Base-by-base conservation (phyloP, 2,888 invertebrate species). In the Syritta pipiens region DNA sequence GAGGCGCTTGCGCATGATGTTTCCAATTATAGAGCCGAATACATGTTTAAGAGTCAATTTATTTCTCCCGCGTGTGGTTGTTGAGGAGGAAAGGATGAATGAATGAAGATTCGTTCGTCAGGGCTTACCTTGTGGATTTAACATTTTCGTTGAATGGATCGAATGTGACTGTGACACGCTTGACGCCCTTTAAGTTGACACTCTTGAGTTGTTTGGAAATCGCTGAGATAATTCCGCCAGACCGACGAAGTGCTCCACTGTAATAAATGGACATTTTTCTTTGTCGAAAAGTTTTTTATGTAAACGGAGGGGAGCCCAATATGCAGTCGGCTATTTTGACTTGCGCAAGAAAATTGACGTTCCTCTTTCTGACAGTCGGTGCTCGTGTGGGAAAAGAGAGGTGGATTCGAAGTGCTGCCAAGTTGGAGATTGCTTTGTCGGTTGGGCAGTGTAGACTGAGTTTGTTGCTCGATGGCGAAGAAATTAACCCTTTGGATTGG, bases 61-160 rank as follows among this genome's bases (percentile, higher is more conserved):
- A 20, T 7, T 26, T 26, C 35, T 14, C 28, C 17, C 59, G 30
- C 14, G 35, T 67, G 74, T 40, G 17, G 37, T 37, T 17, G 17
- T 17, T 12, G 14, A 4, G 35, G 4, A 44, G 30, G 35, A 10
- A 28, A 28, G 30, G 17, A 20, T 28, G 37, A 35, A 51, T 63
- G 37, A 53, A 60, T 51, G 17, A 53, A 9, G 3, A n/a, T 24
- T 24, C 7, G 32, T n/a, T 32, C 2, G 14, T 19, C 5, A 14
- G 35, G 4, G n/a, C 85, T 85, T 86, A 91, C 91, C 91, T 90
- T 76, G 90, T 90, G 48, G 90, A 91, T 76, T 89, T 90, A 67
- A 93, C 93, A 88, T 93, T 93, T 83, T 92, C 90, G 83, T 92
- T 91, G 88, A 96, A 96, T 3, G 97, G 96, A 89, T 97, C 96